Evolutionary conservation across 2,888 invertebrate genomes (phyloP).

Genomic region (Xanthorhoe spadicearia): DNA sequence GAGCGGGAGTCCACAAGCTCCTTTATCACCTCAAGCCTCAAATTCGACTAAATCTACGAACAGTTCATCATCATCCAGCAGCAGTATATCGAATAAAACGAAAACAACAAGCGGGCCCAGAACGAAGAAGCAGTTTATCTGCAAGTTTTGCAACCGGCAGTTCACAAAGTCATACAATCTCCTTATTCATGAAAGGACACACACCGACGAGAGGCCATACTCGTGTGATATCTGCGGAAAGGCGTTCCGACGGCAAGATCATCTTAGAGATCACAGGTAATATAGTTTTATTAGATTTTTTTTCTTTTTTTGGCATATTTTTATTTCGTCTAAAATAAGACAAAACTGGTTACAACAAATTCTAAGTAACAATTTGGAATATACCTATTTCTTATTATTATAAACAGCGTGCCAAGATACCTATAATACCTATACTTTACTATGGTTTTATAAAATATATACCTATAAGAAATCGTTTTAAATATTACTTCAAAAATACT

Average conservation of each 20-base stretch:
- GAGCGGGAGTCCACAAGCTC: constrained; percentile 77
- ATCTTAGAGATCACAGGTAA: constrained; percentile 96
- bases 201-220: constrained; percentile 98
- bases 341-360: not conserved
- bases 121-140: constrained; percentile 99
- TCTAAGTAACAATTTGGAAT: not conserved
- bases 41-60: constrained; percentile 79
- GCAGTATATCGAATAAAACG: constrained; percentile 78
- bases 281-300: constrained; percentile 33
- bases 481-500: no score
- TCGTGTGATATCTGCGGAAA: constrained; percentile 99
- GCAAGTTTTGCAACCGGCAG: constrained; percentile 98
- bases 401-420: not conserved
- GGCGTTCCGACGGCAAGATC: constrained; percentile 98
- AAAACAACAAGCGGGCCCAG: constrained; percentile 88
- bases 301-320: constrained; percentile 22
- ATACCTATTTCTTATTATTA: not conserved
- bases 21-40: constrained; percentile 75
- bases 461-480: not conserved
- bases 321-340: constrained; percentile 2
- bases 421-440: not conserved
- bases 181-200: constrained; percentile 98
- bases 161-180: constrained; percentile 99
- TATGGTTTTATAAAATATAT: not conserved
- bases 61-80: constrained; percentile 77